Percentiles rank a stretch among this genome's conserved stretches.
Evolutionary conservation across 1,140 invertebrate genomes (phyloP).

Genomic region (Drosophila subobscura): DNA sequence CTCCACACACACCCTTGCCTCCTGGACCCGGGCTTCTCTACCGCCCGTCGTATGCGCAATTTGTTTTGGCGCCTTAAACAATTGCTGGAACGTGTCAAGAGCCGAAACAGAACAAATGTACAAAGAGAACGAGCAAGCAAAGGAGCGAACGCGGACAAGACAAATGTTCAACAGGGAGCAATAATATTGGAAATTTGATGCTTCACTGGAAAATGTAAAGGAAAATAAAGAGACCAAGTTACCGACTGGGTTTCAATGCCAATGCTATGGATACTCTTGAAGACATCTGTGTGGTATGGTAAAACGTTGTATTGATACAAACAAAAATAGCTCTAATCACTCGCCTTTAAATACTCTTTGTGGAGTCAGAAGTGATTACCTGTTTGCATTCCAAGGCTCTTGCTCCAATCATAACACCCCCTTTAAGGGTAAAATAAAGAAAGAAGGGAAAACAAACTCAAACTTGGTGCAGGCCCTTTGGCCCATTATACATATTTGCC

Average conservation of each 20-base stretch:
- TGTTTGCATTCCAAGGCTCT: too few relatives aligned
- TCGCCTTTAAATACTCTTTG: too few relatives aligned
- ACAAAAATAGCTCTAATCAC: too few relatives aligned
- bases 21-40: not conserved
- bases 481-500: constrained; percentile 35
- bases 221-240: not conserved
- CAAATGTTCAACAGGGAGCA: constrained; percentile 76
- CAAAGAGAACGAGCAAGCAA: not conserved
- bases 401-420: too few relatives aligned
- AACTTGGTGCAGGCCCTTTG: not conserved
- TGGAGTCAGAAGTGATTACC: too few relatives aligned
- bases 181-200: constrained; percentile 78
- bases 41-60: constrained; percentile 57
- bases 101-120: constrained; percentile 7
- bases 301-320: too few relatives aligned
- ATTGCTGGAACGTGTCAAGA: constrained; percentile 66
- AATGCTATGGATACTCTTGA: too few relatives aligned
- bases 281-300: too few relatives aligned
- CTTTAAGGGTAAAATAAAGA: too few relatives aligned
- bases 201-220: constrained; percentile 38
- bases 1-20: not conserved
- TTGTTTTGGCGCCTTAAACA: constrained; percentile 68
- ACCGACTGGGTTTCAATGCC: too few relatives aligned
- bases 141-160: constrained; percentile 33
- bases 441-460: not conserved